A percentile compares a stretch with the other conserved stretches of the same genome.
These are phyloP conservation scores for Salarias fasciatus DNA, from an alignment of 2,797 vertebrate species.

Conservation along the genomic window DNA sequence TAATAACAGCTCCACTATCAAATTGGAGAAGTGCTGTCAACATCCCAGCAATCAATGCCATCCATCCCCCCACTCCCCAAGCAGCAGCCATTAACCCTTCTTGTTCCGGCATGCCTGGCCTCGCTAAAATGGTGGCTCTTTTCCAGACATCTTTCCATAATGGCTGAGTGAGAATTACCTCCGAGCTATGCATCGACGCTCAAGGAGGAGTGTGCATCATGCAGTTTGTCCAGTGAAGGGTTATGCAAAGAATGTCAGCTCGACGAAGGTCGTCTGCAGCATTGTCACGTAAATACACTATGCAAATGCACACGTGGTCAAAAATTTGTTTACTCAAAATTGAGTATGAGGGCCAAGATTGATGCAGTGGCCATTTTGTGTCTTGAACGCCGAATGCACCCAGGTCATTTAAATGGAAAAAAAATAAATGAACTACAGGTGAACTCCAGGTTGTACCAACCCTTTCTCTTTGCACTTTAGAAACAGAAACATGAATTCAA, in stretches of 20 bases:
- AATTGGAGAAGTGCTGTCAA: slow-evolving; percentile 81
- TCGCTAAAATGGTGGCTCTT: slow-evolving; percentile 80
- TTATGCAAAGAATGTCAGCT: slow-evolving; percentile 63
- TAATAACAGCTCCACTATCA: slow-evolving; percentile 76
- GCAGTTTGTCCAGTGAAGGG: slow-evolving; percentile 35
- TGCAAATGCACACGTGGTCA: slow-evolving; percentile 1
- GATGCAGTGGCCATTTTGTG: too few species aligned
- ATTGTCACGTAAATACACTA: slow-evolving; percentile 4
- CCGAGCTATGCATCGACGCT: slow-evolving; percentile 58
- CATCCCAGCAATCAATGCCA: slow-evolving; percentile 79
- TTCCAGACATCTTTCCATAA: slow-evolving; percentile 72
- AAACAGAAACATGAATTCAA: too few species aligned
- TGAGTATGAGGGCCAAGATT: too few species aligned
- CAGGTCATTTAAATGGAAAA: too few species aligned
- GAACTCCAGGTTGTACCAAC: too few species aligned
- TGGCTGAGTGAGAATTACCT: slow-evolving; percentile 69
- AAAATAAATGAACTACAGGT: too few species aligned
- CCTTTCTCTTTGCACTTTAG: too few species aligned
- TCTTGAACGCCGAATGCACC: too few species aligned
- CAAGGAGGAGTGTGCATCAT: slow-evolving; percentile 36
- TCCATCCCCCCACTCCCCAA: slow-evolving; percentile 73
- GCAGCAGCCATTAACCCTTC: slow-evolving; percentile 81
- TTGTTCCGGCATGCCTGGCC: slow-evolving; percentile 76
- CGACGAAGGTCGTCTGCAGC: slow-evolving; percentile 15
- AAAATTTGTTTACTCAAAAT: neutral